Percentiles rank a stretch among this genome's conserved stretches.
These are phyloP conservation scores for Lytechinus variegatus DNA, from an alignment of 35 echinoderm and acorn worm genomes.

Conservation along the genomic window DNA sequence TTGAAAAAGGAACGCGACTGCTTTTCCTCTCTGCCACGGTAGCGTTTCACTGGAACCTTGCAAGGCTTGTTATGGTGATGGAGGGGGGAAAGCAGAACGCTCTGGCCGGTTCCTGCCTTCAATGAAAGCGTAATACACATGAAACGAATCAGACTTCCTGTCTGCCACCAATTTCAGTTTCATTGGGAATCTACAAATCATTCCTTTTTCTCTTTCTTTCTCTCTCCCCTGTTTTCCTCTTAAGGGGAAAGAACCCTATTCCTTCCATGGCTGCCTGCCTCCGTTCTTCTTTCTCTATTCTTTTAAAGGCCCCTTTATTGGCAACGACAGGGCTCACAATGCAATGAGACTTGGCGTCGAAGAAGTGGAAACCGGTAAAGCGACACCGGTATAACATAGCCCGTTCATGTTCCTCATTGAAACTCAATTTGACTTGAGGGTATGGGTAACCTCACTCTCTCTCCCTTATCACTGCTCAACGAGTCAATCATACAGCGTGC, in stretches of 20 bases:
- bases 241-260: background rate
- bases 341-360: slow-evolving; percentile 6
- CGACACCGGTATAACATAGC: slow-evolving; percentile 32
- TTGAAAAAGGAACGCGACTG: background rate
- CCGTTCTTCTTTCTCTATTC: background rate
- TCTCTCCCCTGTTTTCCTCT: background rate
- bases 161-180: slow-evolving; percentile 4
- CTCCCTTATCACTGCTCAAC: background rate
- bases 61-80: background rate
- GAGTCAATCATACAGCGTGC: slow-evolving; percentile 1
- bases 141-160: slow-evolving; percentile 28
- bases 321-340: slow-evolving; percentile 26
- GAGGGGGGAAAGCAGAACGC: background rate
- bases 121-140: background rate
- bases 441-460: slow-evolving; percentile 29
- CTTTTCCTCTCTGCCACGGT: background rate
- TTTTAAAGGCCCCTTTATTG: slow-evolving; percentile 6
- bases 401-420: slow-evolving; percentile 42
- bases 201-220: background rate
- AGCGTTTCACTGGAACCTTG: background rate
- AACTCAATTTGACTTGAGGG: background rate
- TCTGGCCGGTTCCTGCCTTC: background rate
- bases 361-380: slow-evolving; percentile 25
- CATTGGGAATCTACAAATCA: slow-evolving; percentile 23
- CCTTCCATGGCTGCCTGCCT: background rate